These are phyloP conservation scores for Lepetodrilus schrolli DNA, from an alignment of 2,888 invertebrate genomes.

Conservation along the genomic window DNA sequence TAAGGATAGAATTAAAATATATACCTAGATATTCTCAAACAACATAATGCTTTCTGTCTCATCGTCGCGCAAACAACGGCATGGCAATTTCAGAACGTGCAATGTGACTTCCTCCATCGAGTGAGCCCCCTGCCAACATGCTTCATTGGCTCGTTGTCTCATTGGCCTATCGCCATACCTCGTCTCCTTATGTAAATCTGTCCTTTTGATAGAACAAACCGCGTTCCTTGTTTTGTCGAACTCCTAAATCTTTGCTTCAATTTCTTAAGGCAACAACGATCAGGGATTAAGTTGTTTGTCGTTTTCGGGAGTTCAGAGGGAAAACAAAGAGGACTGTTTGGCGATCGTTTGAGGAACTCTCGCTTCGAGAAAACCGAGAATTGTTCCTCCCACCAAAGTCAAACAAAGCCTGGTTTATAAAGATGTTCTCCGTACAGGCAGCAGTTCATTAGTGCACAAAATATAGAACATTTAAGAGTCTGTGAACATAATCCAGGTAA, in stretches of 20 bases:
- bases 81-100: too few species aligned
- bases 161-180: neutral
- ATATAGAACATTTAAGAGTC: conserved; percentile 2
- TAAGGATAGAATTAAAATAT: too few species aligned
- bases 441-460: conserved; percentile 1
- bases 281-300: neutral
- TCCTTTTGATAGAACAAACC: neutral
- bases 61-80: too few species aligned
- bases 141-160: too few species aligned
- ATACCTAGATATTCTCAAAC: too few species aligned
- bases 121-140: too few species aligned
- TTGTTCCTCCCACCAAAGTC: conserved; percentile 10
- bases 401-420: conserved; percentile 8
- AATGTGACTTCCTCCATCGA: too few species aligned
- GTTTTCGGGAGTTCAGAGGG: neutral
- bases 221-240: neutral
- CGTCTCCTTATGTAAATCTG: conserved; percentile 13
- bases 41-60: too few species aligned
- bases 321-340: conserved; percentile 14
- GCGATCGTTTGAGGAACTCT: neutral
- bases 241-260: neutral
- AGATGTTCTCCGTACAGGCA: neutral
- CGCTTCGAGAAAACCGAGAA: neutral
- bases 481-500: neutral
- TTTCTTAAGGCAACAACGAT: conserved; percentile 11